Conservation (phyloP, 2,888 invertebrate species). For the Anaspis maculata region DNA sequence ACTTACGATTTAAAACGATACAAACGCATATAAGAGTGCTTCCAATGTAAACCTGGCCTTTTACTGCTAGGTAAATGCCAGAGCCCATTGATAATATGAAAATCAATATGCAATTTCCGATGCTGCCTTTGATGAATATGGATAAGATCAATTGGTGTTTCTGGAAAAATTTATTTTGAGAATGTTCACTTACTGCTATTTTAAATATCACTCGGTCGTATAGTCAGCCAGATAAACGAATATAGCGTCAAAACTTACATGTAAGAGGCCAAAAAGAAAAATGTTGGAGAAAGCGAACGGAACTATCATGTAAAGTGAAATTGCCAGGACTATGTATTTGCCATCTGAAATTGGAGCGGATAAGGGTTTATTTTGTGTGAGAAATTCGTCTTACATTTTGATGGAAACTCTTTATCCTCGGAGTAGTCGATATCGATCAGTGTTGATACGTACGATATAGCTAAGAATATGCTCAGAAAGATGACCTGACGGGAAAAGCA, state of each 20-base stretch:
- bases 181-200: neutral
- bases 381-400: constrained; percentile 2
- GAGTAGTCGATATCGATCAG: constrained; percentile 3
- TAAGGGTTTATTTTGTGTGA: constrained; percentile 10
- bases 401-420: no score
- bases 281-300: constrained; percentile 13
- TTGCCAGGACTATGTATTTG: constrained; percentile 14
- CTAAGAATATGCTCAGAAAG: constrained; percentile 9
- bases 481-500: no score
- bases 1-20: constrained; percentile 9
- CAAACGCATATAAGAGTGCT: constrained; percentile 7
- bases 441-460: constrained; percentile 11
- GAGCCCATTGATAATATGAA: constrained; percentile 7
- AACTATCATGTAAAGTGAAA: constrained; percentile 11
- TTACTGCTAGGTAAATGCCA: constrained; percentile 10
- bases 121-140: constrained; percentile 5
- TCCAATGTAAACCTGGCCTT: constrained; percentile 9
- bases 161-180: constrained; percentile 8
- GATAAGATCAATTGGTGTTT: constrained; percentile 5
- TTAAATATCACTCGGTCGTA: no score
- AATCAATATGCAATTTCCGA: constrained; percentile 5
- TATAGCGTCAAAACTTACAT: constrained; percentile 4
- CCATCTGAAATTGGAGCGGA: constrained; percentile 10
- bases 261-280: constrained; percentile 9
- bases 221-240: no score